These are phyloP conservation scores for Buceros bicornis DNA, from an alignment of 2,797 vertebrate species.

Conservation along the genomic window DNA sequence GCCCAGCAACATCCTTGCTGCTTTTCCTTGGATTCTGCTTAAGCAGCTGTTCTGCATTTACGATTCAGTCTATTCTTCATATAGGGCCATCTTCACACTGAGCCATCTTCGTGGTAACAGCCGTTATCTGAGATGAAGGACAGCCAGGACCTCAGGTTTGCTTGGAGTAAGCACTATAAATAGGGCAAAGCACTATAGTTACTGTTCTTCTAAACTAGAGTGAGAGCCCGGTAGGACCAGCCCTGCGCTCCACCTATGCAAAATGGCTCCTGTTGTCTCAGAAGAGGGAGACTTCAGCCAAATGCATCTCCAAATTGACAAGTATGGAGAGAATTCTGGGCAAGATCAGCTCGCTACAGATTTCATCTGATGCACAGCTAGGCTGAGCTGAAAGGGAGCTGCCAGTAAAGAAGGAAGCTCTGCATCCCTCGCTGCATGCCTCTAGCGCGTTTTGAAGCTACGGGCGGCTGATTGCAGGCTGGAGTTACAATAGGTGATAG, in stretches of 20 bases:
- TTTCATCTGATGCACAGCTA: background rate
- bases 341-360: background rate
- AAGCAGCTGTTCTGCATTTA: slow-evolving; percentile 56
- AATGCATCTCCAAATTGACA: background rate
- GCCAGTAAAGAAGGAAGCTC: background rate
- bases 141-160: background rate
- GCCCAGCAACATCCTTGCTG: slow-evolving; percentile 56
- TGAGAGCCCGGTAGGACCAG: background rate
- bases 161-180: background rate
- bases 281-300: background rate
- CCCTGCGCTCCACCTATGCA: background rate
- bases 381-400: background rate
- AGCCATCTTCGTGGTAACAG: background rate
- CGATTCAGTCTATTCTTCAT: background rate
- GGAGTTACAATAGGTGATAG: background rate
- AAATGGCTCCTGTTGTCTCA: slow-evolving; percentile 28
- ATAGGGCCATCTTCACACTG: background rate
- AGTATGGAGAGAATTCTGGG: background rate
- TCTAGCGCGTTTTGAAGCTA: background rate
- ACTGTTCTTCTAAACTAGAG: background rate
- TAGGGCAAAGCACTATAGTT: background rate
- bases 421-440: background rate
- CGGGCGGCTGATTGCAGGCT: background rate
- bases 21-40: slow-evolving; percentile 39
- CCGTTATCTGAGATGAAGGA: background rate